Evolutionary conservation across 2,797 vertebrate genomes (phyloP), one percentile per base, ranked within the genome.

Genomic region (Holocentrus rufus): DNA sequence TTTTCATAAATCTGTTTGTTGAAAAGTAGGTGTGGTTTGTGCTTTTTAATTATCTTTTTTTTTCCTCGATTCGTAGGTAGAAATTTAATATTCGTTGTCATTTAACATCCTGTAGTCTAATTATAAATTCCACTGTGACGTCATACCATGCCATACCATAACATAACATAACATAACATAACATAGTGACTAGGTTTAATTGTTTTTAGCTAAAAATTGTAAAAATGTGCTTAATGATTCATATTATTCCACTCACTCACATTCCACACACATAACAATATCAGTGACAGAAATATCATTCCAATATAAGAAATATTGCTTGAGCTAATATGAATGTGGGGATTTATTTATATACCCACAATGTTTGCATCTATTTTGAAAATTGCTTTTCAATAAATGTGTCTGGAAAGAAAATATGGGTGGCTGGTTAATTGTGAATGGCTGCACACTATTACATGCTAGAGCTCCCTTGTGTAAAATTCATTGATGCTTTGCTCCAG

Each of bases 401-500:
- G 20, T 14, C n/a, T 22, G 30, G n/a, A 55, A 36, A 42, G 14
- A 42, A 42, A 42, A 42, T 42, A 42, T 1, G 14, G 11, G 11
- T 42, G 14, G 11, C 14, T 14, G 39, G 2, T 42, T 42, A 14
- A 27, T 27, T 27, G 4, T 27, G 25, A 42, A 42, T 42, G 39
- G 4, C 39, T 42, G 39, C 39, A 42, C 11, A 11, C 39, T 42
- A 13, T 14, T 0, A 13, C 18, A 11, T 62, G 9, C 17, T 23
- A 46, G 27, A 39, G 18, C 23, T n/a, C 9, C 30, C 20, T 66
- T 46, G 47, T 27, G 4, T 50, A 53, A 58, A 50, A 46, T 11
- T 46, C 36, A n/a, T 65, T 57, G 23, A 63, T 22, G 66, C 76
- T 69, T 14, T 25, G 47, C 42, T 65, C 7, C 4, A 31, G 1